A percentile compares a stretch with the other conserved stretches of the same genome.
Evolutionary conservation across 2,797 vertebrate species (phyloP).

Genomic region (Brotogeris chrysoptera): DNA sequence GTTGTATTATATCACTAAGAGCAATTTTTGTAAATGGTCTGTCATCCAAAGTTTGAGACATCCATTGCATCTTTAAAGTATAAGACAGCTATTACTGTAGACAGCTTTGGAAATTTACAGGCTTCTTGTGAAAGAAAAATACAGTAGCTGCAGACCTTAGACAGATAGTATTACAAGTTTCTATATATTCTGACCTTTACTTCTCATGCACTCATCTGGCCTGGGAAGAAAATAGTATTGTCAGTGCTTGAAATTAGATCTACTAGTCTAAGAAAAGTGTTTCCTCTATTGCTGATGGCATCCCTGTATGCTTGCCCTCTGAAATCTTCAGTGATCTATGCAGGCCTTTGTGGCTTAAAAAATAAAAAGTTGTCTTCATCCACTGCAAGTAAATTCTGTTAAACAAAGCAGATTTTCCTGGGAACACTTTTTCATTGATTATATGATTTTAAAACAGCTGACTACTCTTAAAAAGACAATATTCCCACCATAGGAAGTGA

Average conservation of each 20-base stretch:
- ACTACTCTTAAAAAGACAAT: background rate
- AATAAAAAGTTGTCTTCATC: conserved; percentile 22
- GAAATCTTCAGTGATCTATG: conserved; percentile 21
- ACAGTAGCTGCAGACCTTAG: conserved; percentile 9
- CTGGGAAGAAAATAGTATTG: conserved; percentile 48
- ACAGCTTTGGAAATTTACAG: conserved; percentile 46
- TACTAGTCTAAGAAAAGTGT: conserved; percentile 24
- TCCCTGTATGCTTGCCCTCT: background rate
- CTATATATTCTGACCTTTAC: conserved; percentile 7
- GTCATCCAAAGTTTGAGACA: conserved; percentile 43
- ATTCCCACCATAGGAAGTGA: background rate
- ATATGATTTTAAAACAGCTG: conserved; percentile 16
- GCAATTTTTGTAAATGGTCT: conserved; percentile 37
- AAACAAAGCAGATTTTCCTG: background rate
- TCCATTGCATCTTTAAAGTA: conserved; percentile 27
- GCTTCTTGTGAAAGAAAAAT: conserved; percentile 49
- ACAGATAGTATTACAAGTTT: conserved; percentile 22
- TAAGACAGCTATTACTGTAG: conserved; percentile 36
- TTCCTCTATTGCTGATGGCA: conserved; percentile 2
- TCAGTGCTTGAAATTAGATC: conserved; percentile 48
- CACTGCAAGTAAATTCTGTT: conserved; percentile 6
- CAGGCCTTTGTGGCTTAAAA: conserved; percentile 6
- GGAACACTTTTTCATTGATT: background rate
- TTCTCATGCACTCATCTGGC: background rate
- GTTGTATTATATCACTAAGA: conserved; percentile 29